These are phyloP conservation scores for Aplodontia rufa DNA, from an alignment of 2,113 vertebrate genomes.

Conservation along the genomic window DNA sequence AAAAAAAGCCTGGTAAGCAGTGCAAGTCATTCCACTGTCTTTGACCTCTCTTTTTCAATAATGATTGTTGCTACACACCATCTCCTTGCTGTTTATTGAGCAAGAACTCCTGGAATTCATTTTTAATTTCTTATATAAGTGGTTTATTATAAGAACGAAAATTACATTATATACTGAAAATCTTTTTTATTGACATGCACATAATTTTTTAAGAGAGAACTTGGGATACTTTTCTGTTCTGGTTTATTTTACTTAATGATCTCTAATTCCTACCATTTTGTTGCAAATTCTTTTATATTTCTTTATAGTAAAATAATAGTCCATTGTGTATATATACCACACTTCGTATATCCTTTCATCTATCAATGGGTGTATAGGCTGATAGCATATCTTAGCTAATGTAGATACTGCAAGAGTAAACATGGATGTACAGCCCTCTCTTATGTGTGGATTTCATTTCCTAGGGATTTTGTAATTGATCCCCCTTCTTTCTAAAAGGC, in stretches of 20 bases:
- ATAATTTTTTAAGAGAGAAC: no score
- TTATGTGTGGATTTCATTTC: background rate
- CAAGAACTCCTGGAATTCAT: background rate
- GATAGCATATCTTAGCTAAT: background rate
- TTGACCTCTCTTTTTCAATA: background rate
- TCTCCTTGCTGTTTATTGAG: background rate
- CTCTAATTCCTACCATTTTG: background rate
- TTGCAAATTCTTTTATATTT: background rate
- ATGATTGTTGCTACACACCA: fast-evolving
- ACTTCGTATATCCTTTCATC: background rate
- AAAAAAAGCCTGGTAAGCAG: no score
- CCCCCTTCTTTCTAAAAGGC: background rate
- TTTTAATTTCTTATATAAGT: background rate
- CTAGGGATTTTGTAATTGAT: background rate
- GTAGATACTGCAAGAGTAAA: background rate
- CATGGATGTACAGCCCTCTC: background rate
- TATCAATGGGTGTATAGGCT: background rate
- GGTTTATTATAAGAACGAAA: background rate
- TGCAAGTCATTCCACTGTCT: no score
- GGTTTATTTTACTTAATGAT: background rate
- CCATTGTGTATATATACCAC: no score
- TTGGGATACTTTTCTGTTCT: background rate
- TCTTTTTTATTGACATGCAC: background rate
- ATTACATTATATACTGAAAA: no score
- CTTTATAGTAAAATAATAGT: background rate